A percentile compares a stretch with the other conserved stretches of the same genome.
Evolutionary conservation across 2,888 invertebrate genomes (phyloP).

Genomic region (Acrobasis consociella): DNA sequence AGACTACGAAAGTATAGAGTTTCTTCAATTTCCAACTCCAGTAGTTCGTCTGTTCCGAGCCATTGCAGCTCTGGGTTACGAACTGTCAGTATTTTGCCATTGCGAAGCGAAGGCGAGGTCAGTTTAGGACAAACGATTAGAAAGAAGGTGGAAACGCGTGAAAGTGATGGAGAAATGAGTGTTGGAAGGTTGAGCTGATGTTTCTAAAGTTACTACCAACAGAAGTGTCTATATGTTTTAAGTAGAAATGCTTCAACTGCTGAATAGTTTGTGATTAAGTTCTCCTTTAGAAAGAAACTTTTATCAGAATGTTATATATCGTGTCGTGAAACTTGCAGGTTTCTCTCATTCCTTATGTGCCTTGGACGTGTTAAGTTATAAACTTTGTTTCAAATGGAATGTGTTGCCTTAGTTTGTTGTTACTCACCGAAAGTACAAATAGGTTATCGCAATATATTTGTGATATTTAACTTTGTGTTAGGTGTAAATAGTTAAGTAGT

Average conservation of each 20-base stretch:
- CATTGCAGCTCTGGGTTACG: conserved; percentile 53
- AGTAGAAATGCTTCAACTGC: too few species aligned
- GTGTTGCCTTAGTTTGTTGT: conserved; percentile 41
- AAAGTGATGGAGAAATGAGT: conserved; percentile 65
- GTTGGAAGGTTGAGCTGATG: conserved; percentile 34
- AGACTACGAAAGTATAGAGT: conserved; percentile 45
- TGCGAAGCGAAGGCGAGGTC: conserved; percentile 68
- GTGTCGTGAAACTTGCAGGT: background rate
- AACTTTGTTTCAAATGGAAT: conserved; percentile 30
- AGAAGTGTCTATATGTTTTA: background rate
- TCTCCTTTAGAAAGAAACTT: conserved; percentile 1
- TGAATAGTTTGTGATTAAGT: conserved; percentile 1
- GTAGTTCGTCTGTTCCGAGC: conserved; percentile 52
- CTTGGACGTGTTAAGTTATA: conserved; percentile 37
- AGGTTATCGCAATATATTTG: conserved; percentile 54
- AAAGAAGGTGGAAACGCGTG: conserved; percentile 42
- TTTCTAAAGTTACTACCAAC: conserved; percentile 15
- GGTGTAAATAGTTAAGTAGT: conserved; percentile 30
- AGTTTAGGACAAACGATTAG: conserved; percentile 49
- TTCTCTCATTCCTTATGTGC: conserved; percentile 44
- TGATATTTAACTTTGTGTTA: conserved; percentile 44
- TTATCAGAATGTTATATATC: background rate
- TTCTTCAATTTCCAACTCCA: conserved; percentile 55
- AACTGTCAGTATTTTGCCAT: conserved; percentile 56
- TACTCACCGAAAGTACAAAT: conserved; percentile 70